Evolutionary conservation across 2,113 vertebrate species (phyloP), one percentile per base, ranked within the genome.

Genomic region (Diadophis punctatus): DNA sequence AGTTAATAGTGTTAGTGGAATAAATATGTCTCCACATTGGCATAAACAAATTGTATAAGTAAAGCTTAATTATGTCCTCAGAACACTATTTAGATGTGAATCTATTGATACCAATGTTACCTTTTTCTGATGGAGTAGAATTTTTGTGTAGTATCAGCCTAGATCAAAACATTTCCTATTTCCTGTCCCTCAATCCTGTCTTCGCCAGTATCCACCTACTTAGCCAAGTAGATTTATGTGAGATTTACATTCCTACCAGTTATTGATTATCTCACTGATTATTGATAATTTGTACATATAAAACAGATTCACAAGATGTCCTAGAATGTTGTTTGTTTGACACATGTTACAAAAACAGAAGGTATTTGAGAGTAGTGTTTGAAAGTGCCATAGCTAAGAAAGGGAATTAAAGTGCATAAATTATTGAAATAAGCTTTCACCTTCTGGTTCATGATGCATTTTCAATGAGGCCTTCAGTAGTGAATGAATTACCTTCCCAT

Each of bases 401-500:
- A 92, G 74, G 86, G 86, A 88, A 92, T 92, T 92, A 88, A 90
- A n/a, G 55, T 90, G 30, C 86, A 89, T 92, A 92, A 90, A 92
- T 92, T 86, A 90, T 89, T 90, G 53, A 90, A 90, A 89, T 85
- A 51, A 90, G 92, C 87, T 52, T 86, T 74, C 49, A 85, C 88
- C 88, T 90, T 92, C 68, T 89, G 88, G 22, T 20, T 51, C 88
- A 60, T 58, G 92, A 90, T 92, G 87, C 88, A 92, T 92, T 90
- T 90, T 89, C 92, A 92, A 92, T 89, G 53, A 92, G 92, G 88
- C 49, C 88, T 92, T 92, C 92, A 25, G 87, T 90, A 60, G 49
- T 92, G 92, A 90, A 90, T 85, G 88, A 92, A 92, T 92, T 92
- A 90, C 88, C 91, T 88, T 90, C 88, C 46, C 74, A 85, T 92